A percentile compares a stretch with the other conserved stretches of the same genome.
These are phyloP conservation scores for Pteropus rufus DNA, from an alignment of 2,797 vertebrate species.

Conservation along the genomic window DNA sequence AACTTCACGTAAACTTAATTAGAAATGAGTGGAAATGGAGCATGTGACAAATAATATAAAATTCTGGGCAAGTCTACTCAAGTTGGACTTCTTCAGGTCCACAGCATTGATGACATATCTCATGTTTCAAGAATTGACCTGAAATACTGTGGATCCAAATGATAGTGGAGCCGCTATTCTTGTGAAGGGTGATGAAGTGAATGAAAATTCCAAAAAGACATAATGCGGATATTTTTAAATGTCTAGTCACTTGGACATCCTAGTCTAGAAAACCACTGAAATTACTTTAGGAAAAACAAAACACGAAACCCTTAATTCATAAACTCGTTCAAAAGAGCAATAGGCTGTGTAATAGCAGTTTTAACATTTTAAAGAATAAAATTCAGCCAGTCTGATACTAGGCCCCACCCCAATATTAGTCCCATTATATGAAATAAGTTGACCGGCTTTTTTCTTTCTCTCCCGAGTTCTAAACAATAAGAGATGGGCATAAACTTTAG, in stretches of 20 bases:
- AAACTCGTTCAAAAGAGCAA: background rate
- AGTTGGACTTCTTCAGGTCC: background rate
- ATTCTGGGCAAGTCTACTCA: background rate
- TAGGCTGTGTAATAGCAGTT: background rate
- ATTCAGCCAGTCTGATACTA: background rate
- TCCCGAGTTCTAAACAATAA: slow-evolving; percentile 6
- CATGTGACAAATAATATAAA: background rate
- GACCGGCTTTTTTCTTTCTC: slow-evolving; percentile 26
- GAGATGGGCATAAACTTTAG: background rate
- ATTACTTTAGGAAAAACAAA: background rate
- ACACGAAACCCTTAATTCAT: background rate
- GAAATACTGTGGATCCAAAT: background rate
- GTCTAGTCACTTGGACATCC: background rate
- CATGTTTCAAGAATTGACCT: background rate
- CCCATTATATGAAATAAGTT: background rate
- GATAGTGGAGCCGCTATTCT: background rate
- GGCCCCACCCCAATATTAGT: background rate
- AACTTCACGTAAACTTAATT: background rate
- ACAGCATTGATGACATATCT: background rate
- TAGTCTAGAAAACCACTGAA: background rate
- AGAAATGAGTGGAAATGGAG: background rate
- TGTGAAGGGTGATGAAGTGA: background rate
- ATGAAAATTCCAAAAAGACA: background rate
- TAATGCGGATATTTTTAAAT: background rate
- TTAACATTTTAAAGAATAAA: slow-evolving; percentile 13